Percentiles rank a stretch among this genome's conserved stretches.
Conservation (phyloP, 2,113 vertebrate genomes). For the Monopterus albus region DNA sequence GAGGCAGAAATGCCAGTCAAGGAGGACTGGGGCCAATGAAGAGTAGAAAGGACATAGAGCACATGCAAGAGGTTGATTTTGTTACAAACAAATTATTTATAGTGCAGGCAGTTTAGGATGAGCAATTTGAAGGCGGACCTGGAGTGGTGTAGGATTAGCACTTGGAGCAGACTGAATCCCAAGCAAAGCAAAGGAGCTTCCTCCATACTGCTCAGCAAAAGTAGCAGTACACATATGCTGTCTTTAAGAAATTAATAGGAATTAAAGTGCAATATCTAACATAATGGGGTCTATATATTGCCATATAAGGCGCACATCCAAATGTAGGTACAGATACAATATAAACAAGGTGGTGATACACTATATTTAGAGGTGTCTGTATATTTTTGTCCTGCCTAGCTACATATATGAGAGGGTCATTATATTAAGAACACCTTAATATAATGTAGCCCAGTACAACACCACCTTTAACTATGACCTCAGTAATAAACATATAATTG, state of each 20-base stretch:
- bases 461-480: no score
- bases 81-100: conserved; percentile 88
- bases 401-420: no score
- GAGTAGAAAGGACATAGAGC: conserved; percentile 27
- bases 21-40: conserved; percentile 19
- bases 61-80: conserved; percentile 72
- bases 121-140: conserved; percentile 71
- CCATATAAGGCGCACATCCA: no score
- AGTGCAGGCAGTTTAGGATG: conserved; percentile 79
- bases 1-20: neutral
- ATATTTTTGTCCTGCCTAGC: no score
- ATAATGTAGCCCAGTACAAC: no score
- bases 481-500: no score
- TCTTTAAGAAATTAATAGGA: neutral
- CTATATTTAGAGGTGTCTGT: no score
- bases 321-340: neutral
- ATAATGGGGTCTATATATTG: no score
- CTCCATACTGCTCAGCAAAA: neutral
- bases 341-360: neutral
- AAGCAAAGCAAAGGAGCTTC: conserved; percentile 12
- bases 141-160: conserved; percentile 67
- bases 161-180: conserved; percentile 19
- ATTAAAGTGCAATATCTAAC: neutral
- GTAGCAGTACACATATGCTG: neutral
- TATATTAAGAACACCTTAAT: no score